Conservation (phyloP, 2,797 vertebrate species). For the Rhinoraja longicauda region DNA sequence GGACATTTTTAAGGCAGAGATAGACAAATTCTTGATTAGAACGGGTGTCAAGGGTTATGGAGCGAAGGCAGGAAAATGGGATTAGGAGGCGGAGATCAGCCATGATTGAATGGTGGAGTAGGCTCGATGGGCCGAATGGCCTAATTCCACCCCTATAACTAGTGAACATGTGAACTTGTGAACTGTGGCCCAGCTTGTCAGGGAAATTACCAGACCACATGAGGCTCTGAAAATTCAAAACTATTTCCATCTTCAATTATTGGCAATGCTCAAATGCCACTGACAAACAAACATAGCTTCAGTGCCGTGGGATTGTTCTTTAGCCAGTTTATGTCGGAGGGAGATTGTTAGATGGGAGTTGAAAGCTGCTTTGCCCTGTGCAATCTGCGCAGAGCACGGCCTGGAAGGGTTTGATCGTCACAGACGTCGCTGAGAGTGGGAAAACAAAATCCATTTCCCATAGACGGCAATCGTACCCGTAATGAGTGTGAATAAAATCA, state of each 20-base stretch:
- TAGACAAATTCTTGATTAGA: too few relatives aligned
- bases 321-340: neutral
- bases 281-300: neutral
- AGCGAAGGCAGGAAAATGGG: too few relatives aligned
- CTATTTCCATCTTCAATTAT: neutral
- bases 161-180: too few relatives aligned
- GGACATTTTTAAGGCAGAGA: too few relatives aligned
- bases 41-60: too few relatives aligned
- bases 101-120: too few relatives aligned
- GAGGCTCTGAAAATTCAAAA: neutral
- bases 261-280: neutral
- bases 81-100: too few relatives aligned
- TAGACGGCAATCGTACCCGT: neutral
- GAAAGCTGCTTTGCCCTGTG: neutral
- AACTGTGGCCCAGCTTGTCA: neutral
- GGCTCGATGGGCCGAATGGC: too few relatives aligned
- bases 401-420: neutral
- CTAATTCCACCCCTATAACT: too few relatives aligned
- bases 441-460: conserved; percentile 1
- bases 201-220: neutral
- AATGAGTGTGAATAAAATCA: neutral
- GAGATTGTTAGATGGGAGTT: neutral
- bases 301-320: neutral
- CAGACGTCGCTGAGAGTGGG: neutral
- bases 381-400: too few relatives aligned